Base-by-base conservation (phyloP, 2,113 vertebrate genomes). In the Tetrao urogallus region DNA sequence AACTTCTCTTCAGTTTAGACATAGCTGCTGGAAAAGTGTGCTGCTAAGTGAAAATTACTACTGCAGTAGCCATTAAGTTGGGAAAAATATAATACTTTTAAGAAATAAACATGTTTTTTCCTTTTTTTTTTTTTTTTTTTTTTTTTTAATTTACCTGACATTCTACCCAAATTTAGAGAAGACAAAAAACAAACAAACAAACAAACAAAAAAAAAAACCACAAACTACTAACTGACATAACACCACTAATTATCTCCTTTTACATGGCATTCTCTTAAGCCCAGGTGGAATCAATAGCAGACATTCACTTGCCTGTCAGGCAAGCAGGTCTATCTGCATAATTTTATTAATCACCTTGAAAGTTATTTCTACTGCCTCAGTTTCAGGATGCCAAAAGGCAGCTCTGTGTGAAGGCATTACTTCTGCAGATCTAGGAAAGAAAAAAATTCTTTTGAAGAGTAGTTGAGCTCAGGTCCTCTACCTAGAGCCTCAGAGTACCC, bases 1-100 rank as follows among this genome's bases (percentile, higher is more conserved):
- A 67, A 3, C 21, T 64, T 69, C 38, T 25, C 56, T 48, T 72
- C 28, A 3, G 8, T 22, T 91, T 14, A 54, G 45, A 64, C 24
- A 50, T 0, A 40, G 17, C 11, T 50, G 27, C 17, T 38, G 18
- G 12, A 70, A 27, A 73, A 80, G 3, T 1, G 3, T 42, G 13
- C 57, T 42, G 3, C 47, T 82, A 32, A 69, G 11, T 13, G 28
- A 54, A 71, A 91, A 84, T 58, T 32, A 57, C 52, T 87, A 56
- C 22, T 52, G 7, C 11, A 40, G 18, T 4, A 60, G 57, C 5
- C 47, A 61, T 36, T 60, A 74, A 84, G 3, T 6, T 47, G 5
- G 8, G 22, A 22, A 78, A 67, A 84, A 38, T 1, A 12, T 7
- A 17, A 32, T 42, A 11, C 43, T 63, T 45, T 19, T 17, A 56